A percentile compares a stretch with the other conserved stretches of the same genome.
Evolutionary conservation across 2,797 vertebrate species (phyloP).

Genomic region (Coranthus polyacanthus): DNA sequence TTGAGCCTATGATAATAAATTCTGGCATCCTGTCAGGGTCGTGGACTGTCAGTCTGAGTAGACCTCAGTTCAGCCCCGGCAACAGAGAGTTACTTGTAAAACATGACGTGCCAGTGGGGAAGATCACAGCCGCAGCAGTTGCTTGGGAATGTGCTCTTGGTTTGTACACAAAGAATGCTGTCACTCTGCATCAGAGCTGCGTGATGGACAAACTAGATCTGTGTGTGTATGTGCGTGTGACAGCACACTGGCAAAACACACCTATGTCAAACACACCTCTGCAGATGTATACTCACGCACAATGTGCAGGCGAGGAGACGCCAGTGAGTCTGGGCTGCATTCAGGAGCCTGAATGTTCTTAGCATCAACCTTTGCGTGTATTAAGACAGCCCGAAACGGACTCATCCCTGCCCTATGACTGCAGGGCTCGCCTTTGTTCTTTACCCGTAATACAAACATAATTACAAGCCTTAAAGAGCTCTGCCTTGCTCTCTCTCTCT

Average conservation of each 20-base stretch:
- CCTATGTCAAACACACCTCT: slow-evolving; percentile 71
- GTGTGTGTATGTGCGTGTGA: slow-evolving; percentile 18
- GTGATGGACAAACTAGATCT: slow-evolving; percentile 63
- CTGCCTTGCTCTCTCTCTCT: slow-evolving; percentile 70
- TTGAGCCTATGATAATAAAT: slow-evolving; percentile 56
- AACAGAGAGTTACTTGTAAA: slow-evolving; percentile 64
- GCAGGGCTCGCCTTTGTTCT: slow-evolving; percentile 86
- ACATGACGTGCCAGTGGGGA: slow-evolving; percentile 69
- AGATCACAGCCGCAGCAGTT: slow-evolving; percentile 63
- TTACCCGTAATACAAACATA: slow-evolving; percentile 77
- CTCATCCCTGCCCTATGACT: slow-evolving; percentile 83
- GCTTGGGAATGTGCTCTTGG: slow-evolving; percentile 67
- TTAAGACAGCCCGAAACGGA: slow-evolving; percentile 67
- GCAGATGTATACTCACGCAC: slow-evolving; percentile 37
- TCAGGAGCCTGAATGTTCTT: slow-evolving; percentile 78
- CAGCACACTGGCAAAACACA: slow-evolving; percentile 36
- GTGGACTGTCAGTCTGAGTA: slow-evolving; percentile 51
- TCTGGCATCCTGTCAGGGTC: slow-evolving; percentile 44
- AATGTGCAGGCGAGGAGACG: slow-evolving; percentile 73
- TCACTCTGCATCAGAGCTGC: slow-evolving; percentile 72
- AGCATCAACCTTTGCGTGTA: slow-evolving; percentile 78
- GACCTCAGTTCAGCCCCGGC: slow-evolving; percentile 36
- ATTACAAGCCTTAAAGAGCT: slow-evolving; percentile 84
- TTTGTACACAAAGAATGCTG: slow-evolving; percentile 77
- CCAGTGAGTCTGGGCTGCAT: slow-evolving; percentile 83